A percentile compares a stretch with the other conserved stretches of the same genome.
Evolutionary conservation across 2,113 vertebrate species (phyloP).

Genomic region (Corythornis madagascariensis): DNA sequence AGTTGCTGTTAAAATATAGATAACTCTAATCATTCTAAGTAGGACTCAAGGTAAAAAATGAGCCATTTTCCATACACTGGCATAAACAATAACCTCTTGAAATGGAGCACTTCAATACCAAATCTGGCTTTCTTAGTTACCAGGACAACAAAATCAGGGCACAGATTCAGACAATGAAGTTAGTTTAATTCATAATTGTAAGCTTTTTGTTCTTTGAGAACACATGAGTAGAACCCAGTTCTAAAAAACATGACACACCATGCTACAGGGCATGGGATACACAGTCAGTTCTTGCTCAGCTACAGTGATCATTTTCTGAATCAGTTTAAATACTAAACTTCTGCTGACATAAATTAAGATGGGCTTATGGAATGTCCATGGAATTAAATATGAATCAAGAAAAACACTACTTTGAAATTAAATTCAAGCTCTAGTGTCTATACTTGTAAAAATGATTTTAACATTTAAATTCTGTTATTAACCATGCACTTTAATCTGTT

Average conservation of each 20-base stretch:
- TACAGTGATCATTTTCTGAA: not conserved
- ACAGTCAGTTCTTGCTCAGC: not conserved
- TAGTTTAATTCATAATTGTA: not conserved
- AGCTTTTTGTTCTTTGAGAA: not conserved
- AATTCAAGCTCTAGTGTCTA: not conserved
- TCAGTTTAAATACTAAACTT: not conserved
- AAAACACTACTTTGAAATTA: not conserved
- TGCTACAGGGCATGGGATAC: not conserved
- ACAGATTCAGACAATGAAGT: not conserved
- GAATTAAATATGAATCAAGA: not conserved
- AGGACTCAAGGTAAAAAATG: not conserved
- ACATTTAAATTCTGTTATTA: not conserved
- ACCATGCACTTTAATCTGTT: not conserved
- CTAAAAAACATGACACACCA: rapidly evolving
- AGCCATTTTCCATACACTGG: not conserved
- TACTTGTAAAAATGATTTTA: not conserved
- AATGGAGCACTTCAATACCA: not conserved
- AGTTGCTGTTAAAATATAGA: not conserved
- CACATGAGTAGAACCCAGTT: not conserved
- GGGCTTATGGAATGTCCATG: not conserved
- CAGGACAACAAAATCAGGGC: not conserved
- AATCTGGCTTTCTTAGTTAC: not conserved
- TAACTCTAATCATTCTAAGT: not conserved
- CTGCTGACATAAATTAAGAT: not conserved
- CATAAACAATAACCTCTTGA: not conserved